Base-by-base conservation (phyloP, 1,140 invertebrate genomes). In the Belonocnema kinseyi region DNA sequence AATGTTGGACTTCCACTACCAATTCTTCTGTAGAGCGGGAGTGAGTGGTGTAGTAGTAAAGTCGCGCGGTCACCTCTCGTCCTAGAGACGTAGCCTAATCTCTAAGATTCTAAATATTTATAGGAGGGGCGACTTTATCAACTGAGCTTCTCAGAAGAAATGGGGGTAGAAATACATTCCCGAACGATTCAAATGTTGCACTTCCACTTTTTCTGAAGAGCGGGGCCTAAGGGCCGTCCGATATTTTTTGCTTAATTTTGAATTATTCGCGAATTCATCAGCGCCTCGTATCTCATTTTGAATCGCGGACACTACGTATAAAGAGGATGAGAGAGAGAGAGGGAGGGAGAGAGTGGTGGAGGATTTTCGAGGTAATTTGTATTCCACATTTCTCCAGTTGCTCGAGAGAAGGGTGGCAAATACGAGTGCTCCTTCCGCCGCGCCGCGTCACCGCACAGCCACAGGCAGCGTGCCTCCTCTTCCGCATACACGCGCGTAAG, bases 351-450 rank as follows among this genome's bases (percentile, higher is more conserved):
- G 72, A 72, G 80, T 77, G 77, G 79, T 77, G 71, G 75, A 70
- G 77, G 82, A 72, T 82, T 84, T 77, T 83, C 80, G 77, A 79
- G 78, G 77, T 88, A 90, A 90, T 90, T 90, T 90, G 88, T 90
- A 89, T 90, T 90, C 88, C 83, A 86, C 88, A 88, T 90, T 90
- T 89, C 88, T 87, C 89, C 83, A 85, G 82, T 81, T 85, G 85
- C 81, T 84, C 85, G 80, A 85, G 82, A 70, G 85, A 78, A 77
- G 84, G 84, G 83, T 82, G 83, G 83, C 87, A 87, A 88, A 87
- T 83, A 46, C 40, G 40, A 46, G 40, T 46, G 82, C 80, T 78
- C 72, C 80, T 81, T 82, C 76, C 82, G 77, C 75, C 80, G 26
- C 26, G 26, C 3, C 26, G 26, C 26, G 26, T 33, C 26, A 5